Base-by-base conservation (phyloP, 2,113 vertebrate species). In the Ammospiza nelsoni region DNA sequence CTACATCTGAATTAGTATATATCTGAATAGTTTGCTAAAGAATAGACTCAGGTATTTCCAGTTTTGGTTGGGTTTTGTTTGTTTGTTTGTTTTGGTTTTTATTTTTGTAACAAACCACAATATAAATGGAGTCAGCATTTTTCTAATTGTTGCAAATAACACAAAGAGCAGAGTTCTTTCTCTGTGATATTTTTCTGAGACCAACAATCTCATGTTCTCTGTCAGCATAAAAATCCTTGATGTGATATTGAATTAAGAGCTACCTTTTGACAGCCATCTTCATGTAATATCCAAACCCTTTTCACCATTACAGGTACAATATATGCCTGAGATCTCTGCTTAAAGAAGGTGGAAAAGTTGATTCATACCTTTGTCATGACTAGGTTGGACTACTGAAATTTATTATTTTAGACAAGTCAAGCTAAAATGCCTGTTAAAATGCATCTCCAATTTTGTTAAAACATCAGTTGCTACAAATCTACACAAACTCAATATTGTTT, bases 241-340 rank as follows among this genome's bases (percentile, higher is more conserved):
- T 89, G 59, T 93, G 85, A 77, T 95, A 92, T 72, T 97, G 92
- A 97, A 95, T 92, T 89, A 74, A 92, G 61, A 87, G 67, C 74
- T 95, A 79, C 84, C 48, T 97, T 91, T 87, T 96, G 94, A 96
- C 77, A 90, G 78, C 39, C 77, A 87, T 91, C 66, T 97, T 97
- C 52, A 25, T 95, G 87, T 79, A 94, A 94, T 96, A 96, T 96
- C 96, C 95, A 97, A 94, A 66, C n/a, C 31, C 55, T 96, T 97
- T 97, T 95, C 89, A 94, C 87, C 61, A 87, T 68, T 91, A 84
- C 37, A 52, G 51, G 69, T 96, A 85, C 69, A 83, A 79, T 76
- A 92, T 46, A 92, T 84, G 51, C 46, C 63, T 74, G 73, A 96
- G 83, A 96, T 92, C 85, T 92, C 94, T 94, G 51, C 71, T 81